Evolutionary conservation across 2,888 invertebrate species (phyloP).

Genomic region (Coelopa pilipes): DNA sequence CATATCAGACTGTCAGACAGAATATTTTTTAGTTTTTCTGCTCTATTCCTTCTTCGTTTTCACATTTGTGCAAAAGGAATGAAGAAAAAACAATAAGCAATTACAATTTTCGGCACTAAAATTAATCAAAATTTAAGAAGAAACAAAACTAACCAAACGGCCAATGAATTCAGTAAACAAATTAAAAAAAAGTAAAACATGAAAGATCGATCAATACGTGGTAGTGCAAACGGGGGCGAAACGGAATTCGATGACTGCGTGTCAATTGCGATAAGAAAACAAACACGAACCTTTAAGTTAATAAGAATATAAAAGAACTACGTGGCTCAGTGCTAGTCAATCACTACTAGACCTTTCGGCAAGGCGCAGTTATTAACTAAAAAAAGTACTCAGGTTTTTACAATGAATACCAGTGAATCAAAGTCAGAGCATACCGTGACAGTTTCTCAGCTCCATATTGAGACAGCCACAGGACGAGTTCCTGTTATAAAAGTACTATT

Average conservation of each 20-base stretch:
- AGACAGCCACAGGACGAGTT: not conserved
- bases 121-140: not conserved
- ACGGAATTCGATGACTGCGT: not conserved
- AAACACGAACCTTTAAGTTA: not conserved
- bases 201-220: not conserved
- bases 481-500: not conserved
- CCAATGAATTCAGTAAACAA: not conserved
- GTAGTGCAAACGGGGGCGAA: not conserved
- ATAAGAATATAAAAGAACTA: not conserved
- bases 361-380: not conserved
- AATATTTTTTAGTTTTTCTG: too few relatives aligned
- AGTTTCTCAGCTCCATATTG: not conserved
- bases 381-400: not conserved
- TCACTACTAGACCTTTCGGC: not conserved
- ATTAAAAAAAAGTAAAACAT: too few relatives aligned
- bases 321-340: constrained; percentile 2
- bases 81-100: too few relatives aligned
- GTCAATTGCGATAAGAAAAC: constrained; percentile 19
- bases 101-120: not conserved
- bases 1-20: not conserved
- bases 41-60: too few relatives aligned
- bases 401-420: not conserved
- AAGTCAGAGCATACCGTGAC: not conserved
- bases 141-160: not conserved
- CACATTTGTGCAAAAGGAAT: too few relatives aligned